Evolutionary conservation across 2,113 vertebrate species (phyloP).

Genomic region (Nematolebias whitei): DNA sequence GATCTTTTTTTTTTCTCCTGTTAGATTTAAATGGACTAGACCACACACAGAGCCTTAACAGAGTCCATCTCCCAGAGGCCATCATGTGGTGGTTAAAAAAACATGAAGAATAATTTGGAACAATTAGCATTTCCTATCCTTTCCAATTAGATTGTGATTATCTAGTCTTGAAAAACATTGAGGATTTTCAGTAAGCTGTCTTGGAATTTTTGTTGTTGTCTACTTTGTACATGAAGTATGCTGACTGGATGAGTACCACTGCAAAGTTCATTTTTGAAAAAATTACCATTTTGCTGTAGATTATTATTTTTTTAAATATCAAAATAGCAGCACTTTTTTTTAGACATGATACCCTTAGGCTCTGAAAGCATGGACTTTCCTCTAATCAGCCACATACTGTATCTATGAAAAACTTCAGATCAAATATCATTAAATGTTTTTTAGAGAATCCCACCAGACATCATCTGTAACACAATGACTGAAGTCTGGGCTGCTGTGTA

Average conservation of each 20-base stretch:
- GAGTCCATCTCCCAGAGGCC: slow-evolving; percentile 56
- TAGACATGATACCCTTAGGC: not conserved
- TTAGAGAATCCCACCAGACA: slow-evolving; percentile 27
- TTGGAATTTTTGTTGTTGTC: slow-evolving; percentile 23
- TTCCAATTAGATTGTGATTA: slow-evolving; percentile 49
- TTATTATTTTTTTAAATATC: not conserved
- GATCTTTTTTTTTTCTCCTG: not conserved
- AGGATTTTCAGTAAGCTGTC: not conserved
- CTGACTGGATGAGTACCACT: not conserved
- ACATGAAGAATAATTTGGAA: slow-evolving; percentile 60
- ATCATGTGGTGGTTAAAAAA: slow-evolving; percentile 61
- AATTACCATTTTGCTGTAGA: not conserved
- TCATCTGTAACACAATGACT: slow-evolving; percentile 4
- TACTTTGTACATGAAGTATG: not conserved
- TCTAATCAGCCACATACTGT: not conserved
- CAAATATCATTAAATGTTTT: slow-evolving; percentile 7
- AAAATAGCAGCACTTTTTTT: not conserved
- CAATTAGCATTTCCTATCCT: slow-evolving; percentile 71
- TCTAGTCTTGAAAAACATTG: slow-evolving; percentile 18
- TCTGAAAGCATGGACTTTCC: not conserved
- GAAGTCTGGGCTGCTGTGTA: slow-evolving; percentile 26
- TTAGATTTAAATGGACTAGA: slow-evolving; percentile 40
- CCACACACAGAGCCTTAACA: slow-evolving; percentile 66
- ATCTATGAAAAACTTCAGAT: not conserved
- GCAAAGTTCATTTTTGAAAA: not conserved